Evolutionary conservation across 2,888 invertebrate genomes (phyloP).

Genomic region (Coecobrya sp.): DNA sequence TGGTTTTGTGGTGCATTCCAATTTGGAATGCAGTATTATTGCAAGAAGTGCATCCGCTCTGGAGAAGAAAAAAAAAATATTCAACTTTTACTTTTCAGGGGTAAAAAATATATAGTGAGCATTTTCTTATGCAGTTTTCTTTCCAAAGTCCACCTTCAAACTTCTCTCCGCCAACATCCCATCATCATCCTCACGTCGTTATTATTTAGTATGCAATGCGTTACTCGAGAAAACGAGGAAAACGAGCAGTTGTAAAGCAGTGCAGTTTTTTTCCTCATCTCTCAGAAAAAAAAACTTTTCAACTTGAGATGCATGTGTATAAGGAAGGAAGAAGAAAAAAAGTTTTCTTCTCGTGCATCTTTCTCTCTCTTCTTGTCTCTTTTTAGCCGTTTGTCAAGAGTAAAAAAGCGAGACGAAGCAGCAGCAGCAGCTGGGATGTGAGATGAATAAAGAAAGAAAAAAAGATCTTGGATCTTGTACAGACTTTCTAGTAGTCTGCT

Average conservation of each 20-base stretch:
- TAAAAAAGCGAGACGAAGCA: neutral
- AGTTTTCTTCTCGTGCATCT: neutral
- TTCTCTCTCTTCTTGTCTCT: neutral
- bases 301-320: neutral
- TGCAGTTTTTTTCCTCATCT: neutral
- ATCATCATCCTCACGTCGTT: conserved; percentile 39
- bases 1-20: neutral
- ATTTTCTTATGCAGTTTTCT: neutral
- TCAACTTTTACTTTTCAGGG: neutral
- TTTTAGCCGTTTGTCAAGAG: conserved; percentile 3
- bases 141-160: neutral
- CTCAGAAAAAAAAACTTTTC: neutral
- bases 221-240: conserved; percentile 30
- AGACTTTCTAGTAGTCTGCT: too few relatives aligned
- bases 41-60: neutral
- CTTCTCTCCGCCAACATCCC: neutral
- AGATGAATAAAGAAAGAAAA: neutral
- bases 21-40: neutral
- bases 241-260: conserved; percentile 7
- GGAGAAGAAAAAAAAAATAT: neutral
- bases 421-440: conserved; percentile 40
- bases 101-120: conserved; percentile 15
- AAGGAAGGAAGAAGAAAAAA: neutral
- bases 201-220: conserved; percentile 63
- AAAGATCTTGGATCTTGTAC: neutral